Percentiles rank a stretch among this genome's conserved stretches.
phyloP scores from a whole-genome alignment of 1,140 invertebrate species.

The Dendroctonus ponderosae region DNA sequence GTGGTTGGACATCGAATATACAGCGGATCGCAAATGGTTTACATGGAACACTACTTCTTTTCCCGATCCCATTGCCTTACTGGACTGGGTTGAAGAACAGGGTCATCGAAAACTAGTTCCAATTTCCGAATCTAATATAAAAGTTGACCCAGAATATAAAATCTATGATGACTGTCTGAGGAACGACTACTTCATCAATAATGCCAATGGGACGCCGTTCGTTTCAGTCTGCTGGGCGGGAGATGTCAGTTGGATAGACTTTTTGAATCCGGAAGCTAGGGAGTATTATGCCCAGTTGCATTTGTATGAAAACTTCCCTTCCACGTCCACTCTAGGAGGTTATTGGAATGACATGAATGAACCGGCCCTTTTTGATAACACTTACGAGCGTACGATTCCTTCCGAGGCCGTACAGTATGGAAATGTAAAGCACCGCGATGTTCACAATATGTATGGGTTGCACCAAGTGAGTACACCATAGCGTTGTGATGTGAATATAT shows the following conservation, averaged over 20 bases:
- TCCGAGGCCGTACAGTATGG: slow-evolving; percentile 52
- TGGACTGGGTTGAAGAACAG: slow-evolving; percentile 47
- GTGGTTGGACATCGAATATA: slow-evolving; percentile 80
- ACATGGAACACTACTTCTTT: slow-evolving; percentile 70
- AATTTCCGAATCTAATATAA: slow-evolving; percentile 77
- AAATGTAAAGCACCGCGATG: slow-evolving; percentile 36
- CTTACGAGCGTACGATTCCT: slow-evolving; percentile 63
- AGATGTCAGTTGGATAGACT: slow-evolving; percentile 68
- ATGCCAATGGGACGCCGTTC: slow-evolving; percentile 85
- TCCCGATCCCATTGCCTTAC: slow-evolving; percentile 62
- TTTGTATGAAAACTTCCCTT: slow-evolving; percentile 57
- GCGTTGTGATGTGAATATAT: not conserved
- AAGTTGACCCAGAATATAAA: slow-evolving; percentile 62
- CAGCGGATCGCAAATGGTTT: slow-evolving; percentile 71
- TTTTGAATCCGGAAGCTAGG: slow-evolving; percentile 63
- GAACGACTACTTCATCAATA: slow-evolving; percentile 81
- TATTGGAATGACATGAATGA: slow-evolving; percentile 86
- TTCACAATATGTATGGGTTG: slow-evolving; percentile 44
- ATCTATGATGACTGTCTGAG: slow-evolving; percentile 69
- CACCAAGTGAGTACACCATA: slow-evolving; percentile 43
- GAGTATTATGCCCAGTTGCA: slow-evolving; percentile 67
- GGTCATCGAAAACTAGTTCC: slow-evolving; percentile 64
- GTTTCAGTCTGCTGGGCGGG: slow-evolving; percentile 64
- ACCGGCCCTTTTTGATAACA: slow-evolving; percentile 73
- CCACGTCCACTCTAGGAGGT: slow-evolving; percentile 60